Evolutionary conservation across 2,888 invertebrate genomes (phyloP).

Genomic region (Ypsolopha scabrella): DNA sequence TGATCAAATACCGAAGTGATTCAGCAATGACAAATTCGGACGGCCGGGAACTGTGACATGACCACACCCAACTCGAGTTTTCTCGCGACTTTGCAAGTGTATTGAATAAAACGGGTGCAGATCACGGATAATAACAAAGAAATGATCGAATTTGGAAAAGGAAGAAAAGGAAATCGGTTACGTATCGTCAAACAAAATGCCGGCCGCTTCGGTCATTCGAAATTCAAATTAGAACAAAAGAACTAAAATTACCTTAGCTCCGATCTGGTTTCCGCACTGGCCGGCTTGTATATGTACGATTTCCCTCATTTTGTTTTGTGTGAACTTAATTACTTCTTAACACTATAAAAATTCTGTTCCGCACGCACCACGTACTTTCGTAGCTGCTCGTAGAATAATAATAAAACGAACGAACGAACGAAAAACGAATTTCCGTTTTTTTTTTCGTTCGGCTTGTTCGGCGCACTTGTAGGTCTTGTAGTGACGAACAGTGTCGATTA

Average conservation of each 20-base stretch:
- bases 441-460: constrained; percentile 21
- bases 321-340: constrained; percentile 60
- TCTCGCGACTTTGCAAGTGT: no score
- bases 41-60: no score
- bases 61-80: no score
- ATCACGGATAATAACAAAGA: no score
- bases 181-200: constrained; percentile 47
- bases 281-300: constrained; percentile 96
- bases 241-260: constrained; percentile 81
- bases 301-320: constrained; percentile 86
- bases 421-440: constrained; percentile 24
- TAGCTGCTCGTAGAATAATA: constrained; percentile 55
- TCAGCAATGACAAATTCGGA: no score
- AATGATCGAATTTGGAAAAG: no score
- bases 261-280: constrained; percentile 97
- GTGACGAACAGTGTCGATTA: no score
- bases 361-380: constrained; percentile 61
- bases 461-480: constrained; percentile 26
- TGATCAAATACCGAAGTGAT: no score
- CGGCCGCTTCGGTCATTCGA: constrained; percentile 38
- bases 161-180: no score
- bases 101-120: no score
- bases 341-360: constrained; percentile 57
- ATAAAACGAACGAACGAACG: no score
- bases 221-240: constrained; percentile 20